These are phyloP conservation scores for Jaculus jaculus DNA, from an alignment of 2,113 vertebrate species.

Conservation along the genomic window DNA sequence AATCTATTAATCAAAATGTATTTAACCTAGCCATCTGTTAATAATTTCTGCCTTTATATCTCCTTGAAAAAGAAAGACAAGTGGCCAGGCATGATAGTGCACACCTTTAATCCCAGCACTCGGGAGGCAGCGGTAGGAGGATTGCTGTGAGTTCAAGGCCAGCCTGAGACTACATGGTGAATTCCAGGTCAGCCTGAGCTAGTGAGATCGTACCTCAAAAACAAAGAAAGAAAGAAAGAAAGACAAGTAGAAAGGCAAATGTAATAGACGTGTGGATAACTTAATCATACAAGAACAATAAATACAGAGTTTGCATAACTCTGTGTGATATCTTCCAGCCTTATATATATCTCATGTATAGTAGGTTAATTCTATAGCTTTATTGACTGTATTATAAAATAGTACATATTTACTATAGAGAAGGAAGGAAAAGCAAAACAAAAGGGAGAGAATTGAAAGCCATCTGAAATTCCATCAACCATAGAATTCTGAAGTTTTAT, in stretches of 20 bases:
- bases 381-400: background rate
- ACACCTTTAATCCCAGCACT: too few relatives aligned
- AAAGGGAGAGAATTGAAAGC: background rate
- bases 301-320: rapidly evolving
- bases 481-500: background rate
- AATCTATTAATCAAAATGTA: background rate
- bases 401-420: background rate
- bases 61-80: background rate
- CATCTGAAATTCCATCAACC: background rate
- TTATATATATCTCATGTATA: rapidly evolving
- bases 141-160: too few relatives aligned
- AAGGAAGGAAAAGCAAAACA: background rate
- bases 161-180: too few relatives aligned
- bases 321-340: background rate
- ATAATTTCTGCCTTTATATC: background rate
- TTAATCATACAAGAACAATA: background rate
- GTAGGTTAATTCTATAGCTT: background rate
- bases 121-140: too few relatives aligned
- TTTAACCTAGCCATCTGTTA: background rate
- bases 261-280: background rate
- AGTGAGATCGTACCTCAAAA: too few relatives aligned
- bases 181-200: too few relatives aligned
- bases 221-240: background rate
- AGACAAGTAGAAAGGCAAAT: background rate
- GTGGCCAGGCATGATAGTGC: too few relatives aligned